Base-by-base conservation (phyloP, 2,888 invertebrate species). In the Malthinus flaveolus region DNA sequence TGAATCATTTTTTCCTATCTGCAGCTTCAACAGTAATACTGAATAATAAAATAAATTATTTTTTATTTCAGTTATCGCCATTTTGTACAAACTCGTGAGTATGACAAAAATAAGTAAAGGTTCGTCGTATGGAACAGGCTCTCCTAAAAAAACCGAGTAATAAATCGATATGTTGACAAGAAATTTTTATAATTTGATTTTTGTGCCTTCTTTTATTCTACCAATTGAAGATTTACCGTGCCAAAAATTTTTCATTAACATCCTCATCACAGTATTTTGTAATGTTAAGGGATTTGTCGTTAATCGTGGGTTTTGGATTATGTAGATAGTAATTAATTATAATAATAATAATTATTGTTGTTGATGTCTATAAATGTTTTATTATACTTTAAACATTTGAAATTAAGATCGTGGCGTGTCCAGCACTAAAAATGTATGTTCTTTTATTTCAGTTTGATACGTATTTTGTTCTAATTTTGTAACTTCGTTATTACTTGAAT, bases 31-130 rank as follows among this genome's bases (percentile, higher is more conserved):
- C n/a, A n/a, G n/a, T n/a, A n/a, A n/a, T n/a, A n/a, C n/a, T n/a
- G n/a, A n/a, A n/a, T n/a, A n/a, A n/a, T 13, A 37, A 37, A 37
- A 48, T 49, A 50, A 10, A 11, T 46, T 23, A 11, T 54, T 15
- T 49, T 33, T 49, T 54, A 62, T 85, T 86, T 63, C 84, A 93
- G 93, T 93, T 80, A 89, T 87, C 77, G 77, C 88, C 65, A 80
- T 91, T 23, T 85, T 93, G 78, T 86, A 89, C 71, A 89, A 90
- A 76, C 86, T 90, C 44, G 90, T 94, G 70, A 89, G 89, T 49
- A 88, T 91, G 86, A 90, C 93, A 1, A 87, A 92, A 79, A 92
- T 93, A 68, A 90, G 89, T 73, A 89, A 90, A 78, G 90, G 87
- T 35, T 93, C 93, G 31, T 88, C 88, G 5, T 94, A 93, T 74